These are phyloP conservation scores for Probaryconus sp. DNA, from an alignment of 1,140 invertebrate genomes.

Conservation along the genomic window DNA sequence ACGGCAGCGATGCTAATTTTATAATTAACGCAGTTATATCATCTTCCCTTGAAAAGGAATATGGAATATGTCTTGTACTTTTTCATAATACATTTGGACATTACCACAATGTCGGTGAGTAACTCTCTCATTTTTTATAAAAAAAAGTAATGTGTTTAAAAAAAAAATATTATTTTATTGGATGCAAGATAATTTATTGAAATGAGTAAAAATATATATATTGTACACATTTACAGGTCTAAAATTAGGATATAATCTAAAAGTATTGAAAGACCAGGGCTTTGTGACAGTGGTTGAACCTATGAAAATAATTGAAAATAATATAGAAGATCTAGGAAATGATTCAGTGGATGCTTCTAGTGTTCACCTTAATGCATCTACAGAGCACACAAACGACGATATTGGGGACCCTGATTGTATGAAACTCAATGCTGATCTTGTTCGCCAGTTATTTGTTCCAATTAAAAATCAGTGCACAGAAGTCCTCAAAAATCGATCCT, in stretches of 20 bases:
- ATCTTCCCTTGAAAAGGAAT: conserved; percentile 80
- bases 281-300: conserved; percentile 80
- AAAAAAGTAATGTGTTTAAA: not conserved
- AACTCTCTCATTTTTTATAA: not conserved
- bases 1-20: conserved; percentile 84
- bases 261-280: conserved; percentile 78
- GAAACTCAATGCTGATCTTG: conserved; percentile 70
- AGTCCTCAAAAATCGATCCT: conserved; percentile 58
- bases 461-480: conserved; percentile 66
- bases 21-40: conserved; percentile 81
- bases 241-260: conserved; percentile 84
- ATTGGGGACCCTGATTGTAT: conserved; percentile 62
- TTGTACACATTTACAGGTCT: conserved; percentile 70
- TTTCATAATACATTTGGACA: conserved; percentile 85
- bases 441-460: conserved; percentile 65
- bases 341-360: conserved; percentile 63
- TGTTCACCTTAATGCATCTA: conserved; percentile 63
- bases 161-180: not conserved
- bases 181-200: not conserved
- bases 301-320: conserved; percentile 77
- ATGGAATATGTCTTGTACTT: conserved; percentile 81
- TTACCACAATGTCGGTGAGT: conserved; percentile 82
- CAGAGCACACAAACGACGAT: conserved; percentile 55
- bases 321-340: conserved; percentile 69
- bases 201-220: not conserved